These are phyloP conservation scores for Donacobius atricapilla DNA, from an alignment of 2,113 vertebrate genomes.

Conservation along the genomic window DNA sequence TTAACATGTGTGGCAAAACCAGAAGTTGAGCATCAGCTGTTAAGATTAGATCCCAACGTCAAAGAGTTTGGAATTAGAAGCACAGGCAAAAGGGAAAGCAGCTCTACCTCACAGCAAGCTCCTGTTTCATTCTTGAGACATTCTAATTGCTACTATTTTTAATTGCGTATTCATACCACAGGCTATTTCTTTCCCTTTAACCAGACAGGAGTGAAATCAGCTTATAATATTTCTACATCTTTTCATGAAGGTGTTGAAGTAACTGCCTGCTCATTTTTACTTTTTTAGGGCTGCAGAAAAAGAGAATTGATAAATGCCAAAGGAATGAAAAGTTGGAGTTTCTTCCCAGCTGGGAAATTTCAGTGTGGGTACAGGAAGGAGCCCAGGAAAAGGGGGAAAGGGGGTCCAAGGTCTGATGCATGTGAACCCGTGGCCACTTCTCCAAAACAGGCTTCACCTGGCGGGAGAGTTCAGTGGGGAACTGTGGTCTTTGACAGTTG, in stretches of 20 bases:
- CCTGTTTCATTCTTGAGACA: not conserved
- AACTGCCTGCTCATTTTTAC: not conserved
- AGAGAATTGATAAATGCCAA: not conserved
- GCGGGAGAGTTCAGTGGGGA: not conserved
- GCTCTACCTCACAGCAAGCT: not conserved
- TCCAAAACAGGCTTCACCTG: not conserved
- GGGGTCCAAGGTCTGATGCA: not conserved
- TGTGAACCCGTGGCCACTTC: not conserved
- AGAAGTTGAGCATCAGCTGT: not conserved
- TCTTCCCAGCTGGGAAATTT: not conserved
- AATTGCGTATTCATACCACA: not conserved
- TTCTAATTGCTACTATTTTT: slow-evolving; percentile 27
- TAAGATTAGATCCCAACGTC: not conserved
- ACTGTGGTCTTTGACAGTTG: not conserved
- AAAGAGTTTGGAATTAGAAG: slow-evolving; percentile 1
- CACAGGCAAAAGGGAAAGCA: not conserved
- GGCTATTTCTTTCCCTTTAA: slow-evolving; percentile 7
- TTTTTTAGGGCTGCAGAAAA: not conserved
- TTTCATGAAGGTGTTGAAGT: not conserved
- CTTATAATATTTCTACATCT: not conserved
- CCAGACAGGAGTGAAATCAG: not conserved
- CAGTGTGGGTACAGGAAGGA: not conserved
- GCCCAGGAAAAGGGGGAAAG: not conserved
- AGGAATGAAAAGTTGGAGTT: not conserved
- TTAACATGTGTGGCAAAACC: not conserved